A percentile compares a stretch with the other conserved stretches of the same genome.
Conservation (phyloP, 1,140 invertebrate species). For the Formica selysi region DNA sequence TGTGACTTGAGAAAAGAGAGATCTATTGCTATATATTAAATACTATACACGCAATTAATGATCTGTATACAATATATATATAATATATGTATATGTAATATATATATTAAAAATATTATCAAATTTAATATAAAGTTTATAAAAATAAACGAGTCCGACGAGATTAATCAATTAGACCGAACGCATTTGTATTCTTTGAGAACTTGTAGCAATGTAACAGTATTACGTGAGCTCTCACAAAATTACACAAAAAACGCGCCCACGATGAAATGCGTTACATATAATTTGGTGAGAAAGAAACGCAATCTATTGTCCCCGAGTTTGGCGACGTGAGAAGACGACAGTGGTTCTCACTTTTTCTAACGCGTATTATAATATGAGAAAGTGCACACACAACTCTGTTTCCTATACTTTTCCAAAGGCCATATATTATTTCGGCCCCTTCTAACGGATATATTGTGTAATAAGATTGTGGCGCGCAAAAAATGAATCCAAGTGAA, state of each 20-base stretch:
- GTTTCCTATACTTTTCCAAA: background rate
- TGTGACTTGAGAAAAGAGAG: background rate
- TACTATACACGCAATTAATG: too few species aligned
- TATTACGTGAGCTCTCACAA: constrained; percentile 27
- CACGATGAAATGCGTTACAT: constrained; percentile 2
- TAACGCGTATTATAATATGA: constrained; percentile 12
- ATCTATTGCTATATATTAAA: too few species aligned
- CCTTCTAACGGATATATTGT: background rate
- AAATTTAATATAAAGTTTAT: background rate
- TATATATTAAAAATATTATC: background rate
- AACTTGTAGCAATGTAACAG: constrained; percentile 4
- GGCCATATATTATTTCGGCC: background rate
- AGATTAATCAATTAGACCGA: constrained; percentile 17
- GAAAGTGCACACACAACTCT: constrained; percentile 13
- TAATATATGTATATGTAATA: background rate
- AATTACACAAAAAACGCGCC: background rate
- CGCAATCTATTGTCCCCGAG: constrained; percentile 23
- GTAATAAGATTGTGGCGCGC: constrained; percentile 15
- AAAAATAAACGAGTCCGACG: background rate
- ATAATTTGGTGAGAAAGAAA: constrained; percentile 39
- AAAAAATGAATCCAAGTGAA: background rate
- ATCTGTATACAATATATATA: too few species aligned
- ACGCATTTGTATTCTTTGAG: background rate
- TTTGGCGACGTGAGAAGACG: background rate
- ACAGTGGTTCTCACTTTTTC: background rate